Base-by-base conservation (phyloP, 2,797 vertebrate genomes). In the Mormyrops attenuatus region DNA sequence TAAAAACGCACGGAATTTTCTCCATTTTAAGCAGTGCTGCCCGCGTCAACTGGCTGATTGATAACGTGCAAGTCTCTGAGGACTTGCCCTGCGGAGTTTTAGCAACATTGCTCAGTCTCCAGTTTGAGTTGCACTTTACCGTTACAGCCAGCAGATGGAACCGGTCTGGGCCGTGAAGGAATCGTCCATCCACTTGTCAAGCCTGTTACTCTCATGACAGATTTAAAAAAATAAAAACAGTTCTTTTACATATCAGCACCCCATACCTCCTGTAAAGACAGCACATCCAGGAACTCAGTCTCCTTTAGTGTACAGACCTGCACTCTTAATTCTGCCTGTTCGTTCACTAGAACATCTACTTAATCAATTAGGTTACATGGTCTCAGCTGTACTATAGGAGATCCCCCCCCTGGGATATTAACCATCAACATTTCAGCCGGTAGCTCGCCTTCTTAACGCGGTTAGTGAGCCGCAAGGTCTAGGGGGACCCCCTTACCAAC, bases 321-420 rank as follows among this genome's bases (percentile, higher is more conserved):
- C 15, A n/a, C 73, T 80, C 17, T 80, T 80, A 80, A 44, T 80
- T 80, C 38, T 80, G 38, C 73, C 38, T 80, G 38, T 80, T 44
- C 38, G 26, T 44, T 80, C 38, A 1, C 34, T 44, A 44, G 38
- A 80, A 80, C 38, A 80, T 80, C 17, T 80, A 80, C 6, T 80
- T 80, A 80, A 80, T 80, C 73, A 80, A 80, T 80, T 80, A 80
- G 84, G 47, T 50, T 85, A 53, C 49, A 50, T 53, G 47, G 47
- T 30, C 22, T 85, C 84, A 85, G 26, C 22, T 50, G 84, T 85
- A 85, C 84, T 13, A 85, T 52, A 85, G 84, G 15, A 53, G 47
- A 20, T 44, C 17, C 73, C 47, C 2, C 49, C 49, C 82, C 13
- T 1, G 84, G 84, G 49, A 85, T 85, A 50, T 85, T 50, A 15